phyloP scores from a whole-genome alignment of 2,888 invertebrate species.

The Sepiola atlantica region DNA sequence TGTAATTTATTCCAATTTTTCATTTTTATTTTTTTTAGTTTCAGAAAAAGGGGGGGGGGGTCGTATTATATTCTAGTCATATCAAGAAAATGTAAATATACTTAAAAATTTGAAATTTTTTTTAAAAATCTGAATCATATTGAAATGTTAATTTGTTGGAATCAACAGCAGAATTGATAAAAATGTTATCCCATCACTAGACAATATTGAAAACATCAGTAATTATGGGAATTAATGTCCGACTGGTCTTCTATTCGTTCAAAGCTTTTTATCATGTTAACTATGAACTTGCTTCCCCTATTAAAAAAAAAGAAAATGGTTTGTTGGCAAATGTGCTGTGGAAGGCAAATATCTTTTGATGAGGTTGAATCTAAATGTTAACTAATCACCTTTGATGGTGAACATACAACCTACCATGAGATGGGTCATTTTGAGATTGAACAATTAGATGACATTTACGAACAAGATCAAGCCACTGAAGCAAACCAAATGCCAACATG shows the following conservation, averaged over 20 bases:
- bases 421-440: background rate
- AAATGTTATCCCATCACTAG: too few species aligned
- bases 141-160: too few species aligned
- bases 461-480: background rate
- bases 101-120: too few species aligned
- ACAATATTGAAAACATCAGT: background rate
- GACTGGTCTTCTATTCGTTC: background rate
- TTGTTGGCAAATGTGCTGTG: background rate
- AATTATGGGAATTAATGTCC: background rate
- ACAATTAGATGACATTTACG: conserved; percentile 20
- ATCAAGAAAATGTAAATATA: too few species aligned
- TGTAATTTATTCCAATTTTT: too few species aligned
- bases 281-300: background rate
- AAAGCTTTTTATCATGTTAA: background rate
- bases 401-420: background rate
- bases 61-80: too few species aligned
- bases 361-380: background rate
- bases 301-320: background rate
- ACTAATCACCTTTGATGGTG: background rate
- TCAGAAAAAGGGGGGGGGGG: too few species aligned
- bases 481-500: background rate
- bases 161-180: too few species aligned
- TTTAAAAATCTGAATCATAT: too few species aligned
- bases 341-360: background rate
- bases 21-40: too few species aligned